Base-by-base conservation (phyloP, 1,140 invertebrate genomes). In the Heliconius nattereri region DNA sequence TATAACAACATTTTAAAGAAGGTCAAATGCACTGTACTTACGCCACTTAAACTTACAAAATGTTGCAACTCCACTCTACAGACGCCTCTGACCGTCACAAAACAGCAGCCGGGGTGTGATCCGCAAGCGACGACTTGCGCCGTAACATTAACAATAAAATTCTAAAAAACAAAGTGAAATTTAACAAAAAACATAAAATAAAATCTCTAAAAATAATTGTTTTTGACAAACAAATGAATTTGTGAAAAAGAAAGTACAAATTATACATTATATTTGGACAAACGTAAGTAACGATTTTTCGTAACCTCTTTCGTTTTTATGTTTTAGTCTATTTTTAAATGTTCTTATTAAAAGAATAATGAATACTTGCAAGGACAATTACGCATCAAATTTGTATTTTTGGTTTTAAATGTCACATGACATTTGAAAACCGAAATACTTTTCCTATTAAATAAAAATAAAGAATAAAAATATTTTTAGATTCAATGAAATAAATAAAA, bases 31-130 rank as follows among this genome's bases (percentile, higher is more conserved):
- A 66, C n/a, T 66, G 60, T 11, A 66, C 60, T 66, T 20, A 72
- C 71, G 35, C 71, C 20, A 72, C 71, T 72, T 72, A 40, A 72
- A 72, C 71, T 37, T 20, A 37, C 71, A 26, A 35, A 66, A 40
- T 40, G 71, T 72, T 72, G 20, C 71, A 49, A 71, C 20, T 7
- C 83, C 49, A 86, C 90, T 90, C 90, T 54, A 87, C 45, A 45
- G 75, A 70, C 84, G 83, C 81, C 84, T 26, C 77, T 82, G 78
- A 84, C 83, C 73, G n/a, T 79, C 84, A 83, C 87, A 90, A 87
- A 91, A 91, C 89, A 91, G 86, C 89, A 82, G 86, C 85, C 87
- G 88, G 91, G 90, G 91, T 92, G 91, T 91, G 90, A 90, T 90
- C 91, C 79, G 81, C 84, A 83, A 81, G 82, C 82, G 86, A 89